These are phyloP conservation scores for Sturnus vulgaris DNA, from an alignment of 2,113 vertebrate species.

Conservation along the genomic window DNA sequence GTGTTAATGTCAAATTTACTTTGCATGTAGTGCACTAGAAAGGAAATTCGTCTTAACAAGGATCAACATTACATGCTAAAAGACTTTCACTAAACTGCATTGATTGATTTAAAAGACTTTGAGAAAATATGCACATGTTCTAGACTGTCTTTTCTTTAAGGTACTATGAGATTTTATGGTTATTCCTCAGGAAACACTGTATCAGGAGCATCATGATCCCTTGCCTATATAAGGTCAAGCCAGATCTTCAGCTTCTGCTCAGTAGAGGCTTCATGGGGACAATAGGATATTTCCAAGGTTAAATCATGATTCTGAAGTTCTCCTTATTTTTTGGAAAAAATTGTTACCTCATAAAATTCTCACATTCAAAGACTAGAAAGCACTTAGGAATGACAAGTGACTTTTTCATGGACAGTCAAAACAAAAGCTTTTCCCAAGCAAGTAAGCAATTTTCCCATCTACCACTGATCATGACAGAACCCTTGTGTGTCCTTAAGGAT, in stretches of 20 bases:
- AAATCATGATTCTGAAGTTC: background rate
- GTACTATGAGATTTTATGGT: background rate
- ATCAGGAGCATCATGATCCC: background rate
- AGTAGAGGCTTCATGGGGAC: background rate
- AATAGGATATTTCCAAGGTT: background rate
- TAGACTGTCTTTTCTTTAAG: background rate
- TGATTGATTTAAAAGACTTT: background rate
- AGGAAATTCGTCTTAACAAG: background rate
- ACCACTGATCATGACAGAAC: background rate
- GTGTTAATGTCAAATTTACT: conserved; percentile 17
- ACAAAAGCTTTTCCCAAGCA: background rate
- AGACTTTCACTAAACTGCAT: background rate
- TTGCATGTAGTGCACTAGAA: background rate
- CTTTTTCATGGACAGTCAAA: background rate
- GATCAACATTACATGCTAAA: background rate
- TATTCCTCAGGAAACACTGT: background rate
- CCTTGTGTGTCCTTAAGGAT: background rate
- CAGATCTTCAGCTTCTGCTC: background rate
- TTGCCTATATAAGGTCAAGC: accelerated
- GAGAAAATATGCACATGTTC: background rate
- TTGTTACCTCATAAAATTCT: background rate
- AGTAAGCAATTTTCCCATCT: background rate
- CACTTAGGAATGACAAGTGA: background rate
- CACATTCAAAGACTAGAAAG: background rate
- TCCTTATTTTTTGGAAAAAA: background rate